Base-by-base conservation (phyloP, 2,113 vertebrate species). In the Triplophysa tibetana region DNA sequence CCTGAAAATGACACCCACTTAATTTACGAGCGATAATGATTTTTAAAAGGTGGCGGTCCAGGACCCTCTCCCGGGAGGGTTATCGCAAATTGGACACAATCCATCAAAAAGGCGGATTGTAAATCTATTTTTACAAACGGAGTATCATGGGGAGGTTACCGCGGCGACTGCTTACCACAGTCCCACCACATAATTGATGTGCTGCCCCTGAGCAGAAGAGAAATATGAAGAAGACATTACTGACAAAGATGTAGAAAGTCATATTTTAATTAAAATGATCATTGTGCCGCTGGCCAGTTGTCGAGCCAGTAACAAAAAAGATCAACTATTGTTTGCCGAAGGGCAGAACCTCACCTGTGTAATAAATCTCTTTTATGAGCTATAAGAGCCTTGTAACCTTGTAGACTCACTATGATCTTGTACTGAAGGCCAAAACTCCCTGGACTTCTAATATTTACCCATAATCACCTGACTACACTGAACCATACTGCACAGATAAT, bases 11-110 rank as follows among this genome's bases (percentile, higher is more conserved):
- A 58, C 86, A 78, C 81, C 86, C 84, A 87, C 83, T 85, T 87
- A 70, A 86, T 88, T 88, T 87, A 88, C 45, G 54, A 77, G 41
- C 73, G 38, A 62, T 85, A 87, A 88, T 88, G 85, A 85, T 85
- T 85, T 84, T 77, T 73, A 65, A 75, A 88, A 86, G 82, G 84
- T 84, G 87, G 81, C 58, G 67, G 69, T 77, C 75, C 63, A 14
- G 64, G 70, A 81, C 61, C 60, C 60, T 69, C 70, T 77, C 81
- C 61, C 79, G 19, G 19, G 64, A 80, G 84, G 86, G 60, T 41
- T 43, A 75, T 65, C 48, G 75, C 70, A 86, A 75, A 85, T 82
- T 85, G 80, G 78, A 82, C 61, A 29, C 68, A 67, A 84, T 85
- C 78, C 68, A 86, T 88, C 83, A 84, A 54, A 54, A 70, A 17